These are phyloP conservation scores for Bombus difficillimus DNA, from an alignment of 1,140 invertebrate genomes.

Conservation along the genomic window DNA sequence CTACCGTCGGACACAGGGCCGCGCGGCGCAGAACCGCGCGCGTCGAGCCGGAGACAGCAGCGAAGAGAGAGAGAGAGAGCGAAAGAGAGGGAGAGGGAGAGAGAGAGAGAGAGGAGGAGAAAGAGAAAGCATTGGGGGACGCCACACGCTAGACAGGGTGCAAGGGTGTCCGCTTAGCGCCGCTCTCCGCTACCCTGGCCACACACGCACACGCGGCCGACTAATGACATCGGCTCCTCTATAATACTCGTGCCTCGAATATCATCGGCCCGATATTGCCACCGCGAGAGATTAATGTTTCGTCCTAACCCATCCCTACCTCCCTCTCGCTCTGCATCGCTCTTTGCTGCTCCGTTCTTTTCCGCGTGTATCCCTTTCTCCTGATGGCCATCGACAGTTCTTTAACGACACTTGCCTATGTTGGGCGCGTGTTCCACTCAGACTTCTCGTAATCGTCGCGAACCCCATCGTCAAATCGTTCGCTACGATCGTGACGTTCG, in stretches of 20 bases:
- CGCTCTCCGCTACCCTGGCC: conserved; percentile 46
- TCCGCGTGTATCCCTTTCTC: not conserved
- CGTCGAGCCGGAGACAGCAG: not conserved
- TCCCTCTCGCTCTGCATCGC: not conserved
- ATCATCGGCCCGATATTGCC: conserved; percentile 79
- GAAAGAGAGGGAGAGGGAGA: not conserved
- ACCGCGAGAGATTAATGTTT: conserved; percentile 78
- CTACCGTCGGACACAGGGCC: conserved; percentile 65
- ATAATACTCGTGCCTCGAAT: conserved; percentile 81
- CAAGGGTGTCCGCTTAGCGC: conserved; percentile 63
- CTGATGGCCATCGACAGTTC: conserved; percentile 4
- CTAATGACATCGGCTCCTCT: conserved; percentile 70
- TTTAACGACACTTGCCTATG: conserved; percentile 4
- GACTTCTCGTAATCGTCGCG: conserved; percentile 3
- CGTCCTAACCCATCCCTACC: conserved; percentile 54
- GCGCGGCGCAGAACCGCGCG: conserved; percentile 28
- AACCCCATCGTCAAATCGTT: too few relatives aligned
- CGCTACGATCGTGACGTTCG: not conserved
- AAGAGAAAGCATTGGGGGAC: not conserved
- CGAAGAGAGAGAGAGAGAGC: not conserved
- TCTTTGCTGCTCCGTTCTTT: not conserved
- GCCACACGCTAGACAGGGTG: conserved; percentile 18
- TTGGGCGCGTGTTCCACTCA: conserved; percentile 33
- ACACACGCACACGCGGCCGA: conserved; percentile 62
- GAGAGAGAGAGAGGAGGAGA: not conserved